A percentile compares a stretch with the other conserved stretches of the same genome.
These are phyloP conservation scores for Brachionus manjavacas DNA, from an alignment of 1,140 invertebrate species.

Conservation along the genomic window DNA sequence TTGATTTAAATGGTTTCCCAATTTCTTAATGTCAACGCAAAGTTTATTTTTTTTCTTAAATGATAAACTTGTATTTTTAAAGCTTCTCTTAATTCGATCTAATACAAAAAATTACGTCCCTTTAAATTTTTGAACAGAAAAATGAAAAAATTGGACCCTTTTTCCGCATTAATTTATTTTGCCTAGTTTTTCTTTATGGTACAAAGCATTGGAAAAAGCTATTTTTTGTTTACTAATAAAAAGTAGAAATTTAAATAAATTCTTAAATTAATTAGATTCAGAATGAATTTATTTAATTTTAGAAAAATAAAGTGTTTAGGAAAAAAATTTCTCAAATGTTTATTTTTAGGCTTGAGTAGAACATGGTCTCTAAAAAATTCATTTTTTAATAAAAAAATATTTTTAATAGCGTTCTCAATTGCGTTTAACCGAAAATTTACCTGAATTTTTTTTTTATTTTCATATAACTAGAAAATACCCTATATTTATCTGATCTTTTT, in stretches of 20 bases:
- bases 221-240: neutral
- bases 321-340: neutral
- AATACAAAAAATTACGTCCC: neutral
- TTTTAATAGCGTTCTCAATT: no score
- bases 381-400: neutral
- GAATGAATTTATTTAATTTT: neutral
- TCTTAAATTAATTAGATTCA: neutral
- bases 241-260: neutral
- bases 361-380: neutral
- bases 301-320: neutral
- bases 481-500: no score
- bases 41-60: neutral
- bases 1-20: neutral
- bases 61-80: neutral
- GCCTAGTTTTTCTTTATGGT: no score
- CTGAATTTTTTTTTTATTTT: no score
- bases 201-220: neutral
- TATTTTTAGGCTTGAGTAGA: neutral
- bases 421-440: no score
- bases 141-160: no score
- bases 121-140: neutral
- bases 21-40: neutral
- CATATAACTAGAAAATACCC: no score
- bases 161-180: no score
- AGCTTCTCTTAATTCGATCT: neutral